Percentiles rank a stretch among this genome's conserved stretches.
Conservation (phyloP, 2,113 vertebrate species). For the Dasyprocta punctata region DNA sequence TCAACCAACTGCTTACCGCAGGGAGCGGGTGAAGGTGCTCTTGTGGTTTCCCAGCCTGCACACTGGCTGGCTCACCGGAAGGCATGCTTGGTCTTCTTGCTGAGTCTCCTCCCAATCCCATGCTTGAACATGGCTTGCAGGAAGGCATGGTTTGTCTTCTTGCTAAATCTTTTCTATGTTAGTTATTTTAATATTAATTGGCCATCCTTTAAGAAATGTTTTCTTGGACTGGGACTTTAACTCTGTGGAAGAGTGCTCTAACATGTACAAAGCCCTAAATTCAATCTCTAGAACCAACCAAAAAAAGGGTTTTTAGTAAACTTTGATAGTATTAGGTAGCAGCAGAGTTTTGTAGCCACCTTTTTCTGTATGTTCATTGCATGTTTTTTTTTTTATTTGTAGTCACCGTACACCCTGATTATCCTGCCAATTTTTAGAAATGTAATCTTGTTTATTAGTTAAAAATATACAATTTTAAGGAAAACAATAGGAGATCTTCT, state of each 20-base stretch:
- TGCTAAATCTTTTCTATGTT: background rate
- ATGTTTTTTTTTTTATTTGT: background rate
- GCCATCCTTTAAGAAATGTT: background rate
- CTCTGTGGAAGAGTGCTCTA: background rate
- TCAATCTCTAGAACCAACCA: background rate
- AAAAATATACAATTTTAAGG: background rate
- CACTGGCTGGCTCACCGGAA: no score
- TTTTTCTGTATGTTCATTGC: background rate
- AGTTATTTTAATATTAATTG: background rate
- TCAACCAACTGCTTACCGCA: no score
- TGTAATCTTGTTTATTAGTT: slow-evolving; percentile 1
- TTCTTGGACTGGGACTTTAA: background rate
- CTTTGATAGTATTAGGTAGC: background rate
- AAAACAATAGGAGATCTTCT: background rate
- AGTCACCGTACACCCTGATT: background rate
- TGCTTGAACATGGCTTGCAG: no score
- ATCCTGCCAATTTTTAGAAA: background rate
- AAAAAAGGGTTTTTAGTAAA: background rate
- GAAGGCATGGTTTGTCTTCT: no score
- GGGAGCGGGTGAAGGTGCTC: no score
- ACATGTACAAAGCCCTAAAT: background rate
- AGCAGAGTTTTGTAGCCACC: background rate
- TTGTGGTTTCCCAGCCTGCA: no score
- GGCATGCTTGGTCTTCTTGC: no score
- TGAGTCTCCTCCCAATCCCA: no score